Evolutionary conservation across 2,113 vertebrate species (phyloP).

Genomic region (Microtus ochrogaster): DNA sequence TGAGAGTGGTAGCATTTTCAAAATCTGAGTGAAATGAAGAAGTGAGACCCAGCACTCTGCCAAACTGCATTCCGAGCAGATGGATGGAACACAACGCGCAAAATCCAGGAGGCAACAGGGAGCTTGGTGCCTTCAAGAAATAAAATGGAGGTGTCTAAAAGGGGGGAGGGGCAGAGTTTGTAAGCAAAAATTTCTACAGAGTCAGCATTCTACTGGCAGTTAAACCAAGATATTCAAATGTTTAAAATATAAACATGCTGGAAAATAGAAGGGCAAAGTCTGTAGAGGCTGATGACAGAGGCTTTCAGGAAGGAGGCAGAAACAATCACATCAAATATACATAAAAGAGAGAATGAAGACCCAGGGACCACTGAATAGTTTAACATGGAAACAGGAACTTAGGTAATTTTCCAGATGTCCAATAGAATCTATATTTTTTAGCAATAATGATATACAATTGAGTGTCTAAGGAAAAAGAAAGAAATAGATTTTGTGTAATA

Average conservation of each 20-base stretch:
- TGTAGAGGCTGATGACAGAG: not conserved
- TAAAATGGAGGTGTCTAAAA: not conserved
- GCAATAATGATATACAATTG: not conserved
- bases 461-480: not conserved
- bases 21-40: not conserved
- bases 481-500: not conserved
- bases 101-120: not conserved
- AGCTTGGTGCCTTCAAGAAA: not conserved
- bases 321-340: not conserved
- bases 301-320: not conserved
- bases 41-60: not conserved
- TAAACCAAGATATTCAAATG: not conserved
- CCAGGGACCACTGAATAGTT: not conserved
- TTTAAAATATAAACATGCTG: not conserved
- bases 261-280: not conserved
- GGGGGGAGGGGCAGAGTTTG: not conserved
- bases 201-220: not conserved
- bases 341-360: not conserved
- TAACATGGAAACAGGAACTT: not conserved
- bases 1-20: not conserved
- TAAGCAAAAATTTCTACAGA: not conserved
- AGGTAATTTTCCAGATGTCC: not conserved
- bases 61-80: not conserved
- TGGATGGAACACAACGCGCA: not conserved
- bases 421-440: not conserved